phyloP scores from a whole-genome alignment of 2,797 vertebrate genomes.

The Muraenolepis orangiensis region DNA sequence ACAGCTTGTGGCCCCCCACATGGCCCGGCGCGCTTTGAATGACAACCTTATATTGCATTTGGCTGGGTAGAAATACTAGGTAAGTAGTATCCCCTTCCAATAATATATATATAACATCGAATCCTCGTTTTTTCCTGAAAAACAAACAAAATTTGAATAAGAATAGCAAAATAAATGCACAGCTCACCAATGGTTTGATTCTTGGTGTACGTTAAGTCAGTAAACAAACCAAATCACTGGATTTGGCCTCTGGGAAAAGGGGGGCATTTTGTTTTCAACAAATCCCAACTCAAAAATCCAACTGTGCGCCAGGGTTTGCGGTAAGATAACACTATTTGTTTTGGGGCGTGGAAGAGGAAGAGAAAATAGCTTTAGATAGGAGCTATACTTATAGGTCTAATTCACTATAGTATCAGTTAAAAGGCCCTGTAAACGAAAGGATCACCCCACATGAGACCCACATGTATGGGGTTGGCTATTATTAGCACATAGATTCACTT shows the following conservation, averaged over 20 bases:
- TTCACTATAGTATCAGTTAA: not conserved
- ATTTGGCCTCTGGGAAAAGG: not conserved
- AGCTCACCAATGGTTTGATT: no score
- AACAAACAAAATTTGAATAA: no score
- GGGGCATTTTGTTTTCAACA: not conserved
- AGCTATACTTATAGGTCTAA: constrained; percentile 47
- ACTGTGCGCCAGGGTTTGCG: not conserved
- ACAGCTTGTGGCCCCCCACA: not conserved
- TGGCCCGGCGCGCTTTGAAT: not conserved
- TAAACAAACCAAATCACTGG: not conserved
- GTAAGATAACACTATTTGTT: not conserved
- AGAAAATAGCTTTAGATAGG: constrained; percentile 57
- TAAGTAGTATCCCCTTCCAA: no score
- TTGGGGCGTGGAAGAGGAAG: constrained; percentile 20
- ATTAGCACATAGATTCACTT: not conserved
- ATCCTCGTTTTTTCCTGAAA: not conserved
- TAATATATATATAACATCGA: not conserved
- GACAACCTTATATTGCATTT: not conserved
- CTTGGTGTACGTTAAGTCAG: not conserved
- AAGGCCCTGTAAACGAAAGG: no score
- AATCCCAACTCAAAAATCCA: no score
- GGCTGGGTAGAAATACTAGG: not conserved
- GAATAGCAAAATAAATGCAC: no score
- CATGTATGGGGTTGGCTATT: not conserved
- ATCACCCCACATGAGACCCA: no score